Evolutionary conservation across 2,888 invertebrate species (phyloP).

Genomic region (Diogma glabrata): DNA sequence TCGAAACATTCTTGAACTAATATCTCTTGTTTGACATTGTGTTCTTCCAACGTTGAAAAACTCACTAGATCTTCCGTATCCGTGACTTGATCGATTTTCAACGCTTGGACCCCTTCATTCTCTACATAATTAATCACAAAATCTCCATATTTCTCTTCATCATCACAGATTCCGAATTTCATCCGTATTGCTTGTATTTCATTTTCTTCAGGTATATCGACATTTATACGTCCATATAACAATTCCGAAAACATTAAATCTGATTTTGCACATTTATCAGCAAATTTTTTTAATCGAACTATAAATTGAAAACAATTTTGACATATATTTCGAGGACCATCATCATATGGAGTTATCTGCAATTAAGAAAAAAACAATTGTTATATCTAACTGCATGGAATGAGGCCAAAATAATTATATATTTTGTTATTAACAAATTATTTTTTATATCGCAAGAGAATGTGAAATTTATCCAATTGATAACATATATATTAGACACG

Average conservation of each 20-base stretch:
- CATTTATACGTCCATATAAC: slow-evolving; percentile 12
- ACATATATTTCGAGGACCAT: slow-evolving; percentile 14
- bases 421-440: too few relatives aligned
- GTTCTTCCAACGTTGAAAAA: too few relatives aligned
- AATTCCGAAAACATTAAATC: slow-evolving; percentile 15
- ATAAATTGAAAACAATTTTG: slow-evolving; percentile 14
- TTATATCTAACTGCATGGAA: too few relatives aligned
- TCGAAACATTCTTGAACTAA: too few relatives aligned
- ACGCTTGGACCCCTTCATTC: background rate
- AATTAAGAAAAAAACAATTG: background rate
- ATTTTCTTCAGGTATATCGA: background rate
- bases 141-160: background rate
- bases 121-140: background rate
- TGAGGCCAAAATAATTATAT: too few relatives aligned
- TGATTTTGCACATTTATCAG: slow-evolving; percentile 14
- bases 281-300: slow-evolving; percentile 8
- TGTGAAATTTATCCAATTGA: too few relatives aligned
- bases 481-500: too few relatives aligned
- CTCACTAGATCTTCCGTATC: slow-evolving; percentile 15
- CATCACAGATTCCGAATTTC: slow-evolving; percentile 14
- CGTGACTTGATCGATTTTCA: slow-evolving; percentile 14
- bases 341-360: slow-evolving; percentile 15
- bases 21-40: too few relatives aligned
- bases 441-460: too few relatives aligned
- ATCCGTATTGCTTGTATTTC: slow-evolving; percentile 11